Evolutionary conservation across 2,888 invertebrate species (phyloP), one percentile per base, ranked within the genome.

Genomic region (Pterostichus madidus): DNA sequence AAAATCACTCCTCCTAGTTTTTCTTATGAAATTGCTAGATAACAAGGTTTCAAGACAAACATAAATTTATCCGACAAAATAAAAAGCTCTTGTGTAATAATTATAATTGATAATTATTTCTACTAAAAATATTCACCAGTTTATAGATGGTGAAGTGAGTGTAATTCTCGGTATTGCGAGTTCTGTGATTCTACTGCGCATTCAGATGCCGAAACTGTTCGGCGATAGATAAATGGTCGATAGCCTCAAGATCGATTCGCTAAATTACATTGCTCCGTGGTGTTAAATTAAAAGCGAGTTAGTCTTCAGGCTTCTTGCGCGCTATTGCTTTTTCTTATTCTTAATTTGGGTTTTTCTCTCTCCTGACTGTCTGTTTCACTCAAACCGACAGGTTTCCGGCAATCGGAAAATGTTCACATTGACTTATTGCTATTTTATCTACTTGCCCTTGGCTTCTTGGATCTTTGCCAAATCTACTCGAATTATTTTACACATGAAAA

Each of bases 241-340:
- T 88, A 87, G 87, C 86, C 86, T 84, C 86, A 73, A 87, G 88
- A 87, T 88, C 89, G 88, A 89, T 89, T 87, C 87, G 86, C 86
- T 88, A 89, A 89, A 89, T 89, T 89, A 89, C 89, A 87, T 87
- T 85, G 87, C 87, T 86, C 87, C 87, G 87, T 86, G 87, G 87
- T 88, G 88, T 89, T 89, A 89, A 89, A 89, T 89, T 89, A 89
- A 89, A 89, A 88, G 88, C 86, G 87, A 87, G 87, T 88, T 88
- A 87, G 87, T 87, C 87, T 86, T 86, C 86, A 86, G 86, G 86
- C 85, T 79, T 79, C 79, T 61, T 64, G 85, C 84, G 84, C 85
- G 85, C 86, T 85, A 86, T 86, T 85, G 86, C 87, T 87, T 86
- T 80, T 87, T 87, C 87, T 86, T 86, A 86, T 86, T 87, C 86